Conservation (phyloP, 2,113 vertebrate genomes). For the Oenanthe oenanthe region DNA sequence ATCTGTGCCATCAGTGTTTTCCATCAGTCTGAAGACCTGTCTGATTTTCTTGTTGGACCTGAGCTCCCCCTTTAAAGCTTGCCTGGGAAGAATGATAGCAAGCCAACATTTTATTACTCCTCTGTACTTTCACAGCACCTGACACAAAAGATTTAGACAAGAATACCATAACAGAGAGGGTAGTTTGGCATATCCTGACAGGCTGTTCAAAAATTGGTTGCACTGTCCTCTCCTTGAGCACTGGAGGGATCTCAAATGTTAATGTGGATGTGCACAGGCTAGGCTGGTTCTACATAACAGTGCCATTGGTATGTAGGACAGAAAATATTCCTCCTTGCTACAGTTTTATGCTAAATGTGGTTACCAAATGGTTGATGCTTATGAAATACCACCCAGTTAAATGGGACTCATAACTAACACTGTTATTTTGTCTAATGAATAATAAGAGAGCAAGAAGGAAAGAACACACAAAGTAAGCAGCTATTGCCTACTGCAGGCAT, state of each 20-base stretch:
- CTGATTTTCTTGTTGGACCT: neutral
- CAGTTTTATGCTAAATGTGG: neutral
- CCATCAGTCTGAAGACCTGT: neutral
- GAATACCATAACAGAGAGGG: neutral
- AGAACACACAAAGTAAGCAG: neutral
- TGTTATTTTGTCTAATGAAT: neutral
- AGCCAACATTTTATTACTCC: neutral
- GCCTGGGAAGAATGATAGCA: neutral
- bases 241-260: neutral
- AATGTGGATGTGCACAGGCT: neutral
- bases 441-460: neutral
- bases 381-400: neutral
- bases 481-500: neutral
- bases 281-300: neutral
- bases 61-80: neutral
- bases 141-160: neutral
- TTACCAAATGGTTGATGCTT: neutral
- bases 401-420: neutral
- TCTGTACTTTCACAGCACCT: neutral
- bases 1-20: neutral
- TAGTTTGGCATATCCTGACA: neutral
- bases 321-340: neutral
- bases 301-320: fast-evolving
- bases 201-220: neutral
- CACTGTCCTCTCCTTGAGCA: neutral